These are phyloP conservation scores for Dicrostonyx torquatus DNA, from an alignment of 2,797 vertebrate genomes.

Conservation along the genomic window DNA sequence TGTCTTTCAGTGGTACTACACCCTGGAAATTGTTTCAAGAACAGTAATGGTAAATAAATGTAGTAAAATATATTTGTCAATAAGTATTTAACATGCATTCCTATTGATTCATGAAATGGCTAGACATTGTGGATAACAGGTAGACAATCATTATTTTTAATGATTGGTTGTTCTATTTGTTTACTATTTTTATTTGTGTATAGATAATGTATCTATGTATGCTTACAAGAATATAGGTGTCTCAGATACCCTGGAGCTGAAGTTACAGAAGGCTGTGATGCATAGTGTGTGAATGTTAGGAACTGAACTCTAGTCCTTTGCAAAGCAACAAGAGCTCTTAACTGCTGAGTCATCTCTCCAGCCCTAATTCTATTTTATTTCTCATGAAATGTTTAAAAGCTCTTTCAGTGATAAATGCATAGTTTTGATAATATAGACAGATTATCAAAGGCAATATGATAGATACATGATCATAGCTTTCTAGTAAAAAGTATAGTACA, in stretches of 20 bases:
- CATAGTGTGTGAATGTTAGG: too few relatives aligned
- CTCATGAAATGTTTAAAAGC: background rate
- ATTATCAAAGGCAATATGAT: background rate
- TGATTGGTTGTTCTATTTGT: background rate
- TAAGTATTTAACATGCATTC: background rate
- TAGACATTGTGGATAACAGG: background rate
- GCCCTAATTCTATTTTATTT: background rate
- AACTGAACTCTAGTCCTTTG: background rate
- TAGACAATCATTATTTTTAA: background rate
- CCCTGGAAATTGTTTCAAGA: background rate
- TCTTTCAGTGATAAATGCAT: background rate
- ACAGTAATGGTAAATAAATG: conserved; percentile 34
- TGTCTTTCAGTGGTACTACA: background rate
- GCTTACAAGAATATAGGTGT: background rate
- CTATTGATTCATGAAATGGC: background rate
- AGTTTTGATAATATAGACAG: background rate
- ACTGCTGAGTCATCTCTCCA: too few relatives aligned
- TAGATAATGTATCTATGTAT: background rate
- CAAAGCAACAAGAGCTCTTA: background rate
- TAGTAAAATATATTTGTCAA: conserved; percentile 27
- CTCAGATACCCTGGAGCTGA: background rate
- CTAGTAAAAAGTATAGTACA: background rate
- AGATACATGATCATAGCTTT: background rate
- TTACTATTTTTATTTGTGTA: background rate
- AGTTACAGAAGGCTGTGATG: background rate